Evolutionary conservation across 2,797 vertebrate genomes (phyloP).

Genomic region (Myripristis jacobus): DNA sequence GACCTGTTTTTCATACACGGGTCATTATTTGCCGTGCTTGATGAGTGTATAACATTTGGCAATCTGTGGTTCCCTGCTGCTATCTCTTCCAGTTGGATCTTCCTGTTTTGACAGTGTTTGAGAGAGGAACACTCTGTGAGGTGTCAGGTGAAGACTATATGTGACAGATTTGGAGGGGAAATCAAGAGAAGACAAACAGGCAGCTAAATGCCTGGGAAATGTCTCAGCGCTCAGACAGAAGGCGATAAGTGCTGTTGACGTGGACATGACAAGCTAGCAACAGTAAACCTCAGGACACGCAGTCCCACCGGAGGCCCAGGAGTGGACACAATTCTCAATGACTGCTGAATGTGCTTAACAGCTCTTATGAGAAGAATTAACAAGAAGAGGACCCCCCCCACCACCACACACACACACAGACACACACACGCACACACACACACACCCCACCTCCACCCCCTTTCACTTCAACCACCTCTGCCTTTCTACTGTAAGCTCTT

Average conservation of each 20-base stretch:
- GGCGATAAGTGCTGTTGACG: conserved; percentile 85
- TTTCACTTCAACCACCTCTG: conserved; percentile 55
- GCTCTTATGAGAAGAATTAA: conserved; percentile 76
- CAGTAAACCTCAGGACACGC: conserved; percentile 83
- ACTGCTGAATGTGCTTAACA: conserved; percentile 75
- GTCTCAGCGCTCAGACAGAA: conserved; percentile 75
- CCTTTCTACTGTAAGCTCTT: conserved; percentile 74
- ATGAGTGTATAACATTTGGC: conserved; percentile 73
- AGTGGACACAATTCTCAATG: conserved; percentile 76
- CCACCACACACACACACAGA: conserved; percentile 25
- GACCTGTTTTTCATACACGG: conserved; percentile 64
- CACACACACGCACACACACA: conserved; percentile 14
- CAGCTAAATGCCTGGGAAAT: conserved; percentile 83
- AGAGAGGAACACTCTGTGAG: conserved; percentile 79
- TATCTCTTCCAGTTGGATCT: conserved; percentile 74
- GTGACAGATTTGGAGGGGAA: conserved; percentile 84
- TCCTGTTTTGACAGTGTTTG: conserved; percentile 82
- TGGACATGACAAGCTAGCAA: conserved; percentile 85
- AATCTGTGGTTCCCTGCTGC: conserved; percentile 75
- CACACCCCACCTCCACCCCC: neutral
- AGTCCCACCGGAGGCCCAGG: conserved; percentile 79
- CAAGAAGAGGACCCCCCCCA: conserved; percentile 45
- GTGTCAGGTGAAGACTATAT: conserved; percentile 83
- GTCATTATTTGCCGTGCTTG: conserved; percentile 74
- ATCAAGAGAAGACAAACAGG: conserved; percentile 85